Percentiles rank a stretch among this genome's conserved stretches.
Evolutionary conservation across 92 coral and sea anemone genomes (phyloP).

Genomic region (Meandrina meandrites): DNA sequence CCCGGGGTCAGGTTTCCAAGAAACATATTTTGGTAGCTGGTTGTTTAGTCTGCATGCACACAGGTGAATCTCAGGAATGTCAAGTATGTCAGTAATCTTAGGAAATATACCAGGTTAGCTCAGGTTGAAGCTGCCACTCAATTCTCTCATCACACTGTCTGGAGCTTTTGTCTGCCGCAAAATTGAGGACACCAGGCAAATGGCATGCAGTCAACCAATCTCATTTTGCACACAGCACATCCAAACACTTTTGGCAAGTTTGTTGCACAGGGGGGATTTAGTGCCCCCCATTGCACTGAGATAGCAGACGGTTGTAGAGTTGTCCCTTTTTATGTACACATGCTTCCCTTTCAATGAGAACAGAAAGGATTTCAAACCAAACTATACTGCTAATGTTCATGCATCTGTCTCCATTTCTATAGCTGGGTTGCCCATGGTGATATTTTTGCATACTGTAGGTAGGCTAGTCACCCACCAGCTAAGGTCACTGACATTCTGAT

Average conservation of each 20-base stretch:
- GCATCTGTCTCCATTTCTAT: constrained; percentile 45
- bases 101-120: constrained; percentile 42
- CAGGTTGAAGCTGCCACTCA: too few species aligned
- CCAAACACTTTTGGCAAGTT: constrained; percentile 43
- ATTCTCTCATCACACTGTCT: too few species aligned
- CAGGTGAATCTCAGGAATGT: constrained; percentile 47
- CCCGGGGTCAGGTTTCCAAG: constrained; percentile 65
- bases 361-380: constrained; percentile 34
- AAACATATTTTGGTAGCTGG: constrained; percentile 47
- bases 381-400: constrained; percentile 30
- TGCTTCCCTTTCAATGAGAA: constrained; percentile 31
- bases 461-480: constrained; percentile 52
- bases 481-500: constrained; percentile 40
- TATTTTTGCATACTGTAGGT: constrained; percentile 31
- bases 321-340: too few species aligned
- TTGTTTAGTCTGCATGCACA: constrained; percentile 47
- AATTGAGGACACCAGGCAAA: constrained; percentile 58
- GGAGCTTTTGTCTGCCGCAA: constrained; percentile 46
- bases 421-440: constrained; percentile 32
- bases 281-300: constrained; percentile 58
- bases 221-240: constrained; percentile 40
- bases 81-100: constrained; percentile 18
- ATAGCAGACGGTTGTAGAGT: constrained; percentile 56
- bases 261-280: constrained; percentile 44
- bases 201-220: constrained; percentile 64